phyloP scores from a whole-genome alignment of 2,888 invertebrate species.

The Julus scanicus region DNA sequence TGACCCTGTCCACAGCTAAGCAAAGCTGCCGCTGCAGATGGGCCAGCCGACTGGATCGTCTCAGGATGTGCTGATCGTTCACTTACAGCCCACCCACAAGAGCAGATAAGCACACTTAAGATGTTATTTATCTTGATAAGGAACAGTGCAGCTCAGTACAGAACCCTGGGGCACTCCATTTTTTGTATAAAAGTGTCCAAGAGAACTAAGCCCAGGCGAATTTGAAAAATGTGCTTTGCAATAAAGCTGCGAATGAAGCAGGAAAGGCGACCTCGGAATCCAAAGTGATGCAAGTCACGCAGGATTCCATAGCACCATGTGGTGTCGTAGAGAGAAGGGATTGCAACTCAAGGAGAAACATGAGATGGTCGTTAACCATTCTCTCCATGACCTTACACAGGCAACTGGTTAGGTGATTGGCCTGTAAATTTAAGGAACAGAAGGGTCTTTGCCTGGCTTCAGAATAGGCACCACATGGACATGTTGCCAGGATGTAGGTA shows the following conservation, averaged over 20 bases:
- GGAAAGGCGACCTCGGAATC: not conserved
- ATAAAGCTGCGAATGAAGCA: not conserved
- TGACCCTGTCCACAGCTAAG: not conserved
- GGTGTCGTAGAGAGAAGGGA: not conserved
- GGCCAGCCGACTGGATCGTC: not conserved
- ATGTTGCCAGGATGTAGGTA: not conserved
- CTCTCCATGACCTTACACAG: slow-evolving; percentile 50
- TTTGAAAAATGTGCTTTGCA: not conserved
- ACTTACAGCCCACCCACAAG: not conserved
- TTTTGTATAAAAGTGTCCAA: not conserved
- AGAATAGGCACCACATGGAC: not conserved
- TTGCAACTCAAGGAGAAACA: not conserved
- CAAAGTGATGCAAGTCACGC: not conserved
- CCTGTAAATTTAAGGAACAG: not conserved
- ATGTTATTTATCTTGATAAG: not conserved
- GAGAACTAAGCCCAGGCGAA: not conserved
- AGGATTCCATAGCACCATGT: not conserved
- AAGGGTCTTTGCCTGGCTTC: slow-evolving; percentile 42
- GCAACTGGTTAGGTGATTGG: slow-evolving; percentile 44
- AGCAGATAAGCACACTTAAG: not conserved
- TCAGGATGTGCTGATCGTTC: not conserved
- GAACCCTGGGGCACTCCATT: not conserved
- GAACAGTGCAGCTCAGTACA: not conserved
- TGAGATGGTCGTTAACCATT: not conserved
- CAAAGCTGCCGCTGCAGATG: not conserved